Evolutionary conservation across 2,113 vertebrate species (phyloP), one percentile per base, ranked within the genome.

Genomic region (Corydoras sp.): DNA sequence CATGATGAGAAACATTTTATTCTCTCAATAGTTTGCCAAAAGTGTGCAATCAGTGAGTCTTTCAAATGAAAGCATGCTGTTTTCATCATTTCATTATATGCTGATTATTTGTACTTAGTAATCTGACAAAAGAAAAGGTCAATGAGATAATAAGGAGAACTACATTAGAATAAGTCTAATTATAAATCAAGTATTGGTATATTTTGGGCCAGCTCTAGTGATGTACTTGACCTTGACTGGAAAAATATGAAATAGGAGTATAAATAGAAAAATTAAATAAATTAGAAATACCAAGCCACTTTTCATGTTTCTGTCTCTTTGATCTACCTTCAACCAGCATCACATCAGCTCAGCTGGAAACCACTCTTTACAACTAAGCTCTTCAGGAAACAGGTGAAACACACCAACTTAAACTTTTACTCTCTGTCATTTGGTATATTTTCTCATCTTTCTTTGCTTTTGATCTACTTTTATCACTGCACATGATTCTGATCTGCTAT

Each of bases 321-420:
- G 35, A 72, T 65, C 62, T 65, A 72, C 18, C 24, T 58, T 49
- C 62, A 58, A 59, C 71, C 55, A 59, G 51, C 55, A 51, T 65
- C 54, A 58, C 71, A 50, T 64, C 62, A 64, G 35, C 62, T 50
- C 62, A 50, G 71, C 12, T 48, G 3, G 71, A 65, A 24, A 13
- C 31, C 32, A 54, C 68, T 51, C 68, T 69, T 69, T 58, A 69
- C 69, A 48, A 58, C 24, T 13, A 18, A 58, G n/a, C 62, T 58
- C 62, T 65, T 58, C 58, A 58, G 18, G 71, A 30, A 62, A 14
- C 48, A 54, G 14, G 58, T 62, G 50, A 13, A 62, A 31, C 69
- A 55, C 69, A 62, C 14, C 54, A 54, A 29, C 51, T 24, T 56
- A 56, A 10, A 54, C 49, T 56, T n/a, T 12, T n/a, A 15, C 48